Percentiles rank a stretch among this genome's conserved stretches.
These are phyloP conservation scores for Portunus trituberculatus DNA, from an alignment of 1,140 invertebrate genomes.

Conservation along the genomic window DNA sequence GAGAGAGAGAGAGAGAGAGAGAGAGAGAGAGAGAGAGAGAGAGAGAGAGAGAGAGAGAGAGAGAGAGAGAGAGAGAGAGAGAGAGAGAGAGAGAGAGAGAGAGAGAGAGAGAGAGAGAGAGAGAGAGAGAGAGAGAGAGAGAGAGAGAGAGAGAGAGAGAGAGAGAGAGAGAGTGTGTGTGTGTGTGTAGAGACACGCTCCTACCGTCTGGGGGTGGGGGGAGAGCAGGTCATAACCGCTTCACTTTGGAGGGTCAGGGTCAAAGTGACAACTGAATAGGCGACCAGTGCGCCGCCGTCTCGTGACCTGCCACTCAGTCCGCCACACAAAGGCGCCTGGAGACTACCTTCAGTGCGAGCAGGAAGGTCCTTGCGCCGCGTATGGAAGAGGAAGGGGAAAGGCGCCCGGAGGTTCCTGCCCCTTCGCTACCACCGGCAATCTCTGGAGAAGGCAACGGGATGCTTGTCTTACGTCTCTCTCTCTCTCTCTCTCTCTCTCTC, in stretches of 20 bases:
- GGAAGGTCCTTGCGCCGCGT: neutral
- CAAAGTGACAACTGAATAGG: neutral
- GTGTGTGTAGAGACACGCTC: too few relatives aligned
- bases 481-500: neutral
- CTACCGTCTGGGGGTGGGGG: too few relatives aligned
- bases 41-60: neutral
- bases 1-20: constrained; percentile 5
- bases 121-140: neutral
- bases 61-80: constrained; percentile 4
- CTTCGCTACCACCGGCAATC: neutral
- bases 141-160: neutral
- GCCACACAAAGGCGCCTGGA: neutral
- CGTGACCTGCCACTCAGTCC: neutral
- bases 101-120: constrained; percentile 5
- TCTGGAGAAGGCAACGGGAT: too few relatives aligned
- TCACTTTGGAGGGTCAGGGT: too few relatives aligned
- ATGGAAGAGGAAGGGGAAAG: neutral
- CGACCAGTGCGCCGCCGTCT: too few relatives aligned
- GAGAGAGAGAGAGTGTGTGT: constrained; percentile 48
- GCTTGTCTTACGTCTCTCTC: neutral
- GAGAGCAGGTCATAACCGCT: too few relatives aligned
- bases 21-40: neutral
- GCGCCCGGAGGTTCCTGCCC: neutral
- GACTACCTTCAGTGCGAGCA: neutral
- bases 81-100: neutral